These are phyloP conservation scores for Mus musculus DNA, from an alignment of 2,113 vertebrate genomes.

Conservation along the genomic window GRCm39 chr9:33946501-33947000, in stretches of 20 bases:
- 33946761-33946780: not conserved
- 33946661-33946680: not conserved
- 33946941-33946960: not conserved
- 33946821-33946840: not conserved
- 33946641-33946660: constrained; percentile 37
- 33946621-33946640: not conserved
- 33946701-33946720: constrained; percentile 6
- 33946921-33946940: not conserved
- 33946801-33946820: not conserved
- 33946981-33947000: not conserved
- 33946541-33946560: not conserved
- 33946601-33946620: not conserved
- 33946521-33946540: not conserved
- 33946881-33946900: not conserved
- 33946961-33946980: not conserved
- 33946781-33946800: not conserved
- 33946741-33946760: constrained; percentile 17
- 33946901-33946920: not conserved
- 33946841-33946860: constrained; percentile 15
- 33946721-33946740: not conserved
- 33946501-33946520: not conserved
- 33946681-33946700: not conserved
- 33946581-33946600: no score
- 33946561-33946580: not conserved
- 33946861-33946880: constrained; percentile 11